A percentile compares a stretch with the other conserved stretches of the same genome.
Conservation (phyloP, 2,797 vertebrate genomes). For the Sebastiscus albofasciatus region DNA sequence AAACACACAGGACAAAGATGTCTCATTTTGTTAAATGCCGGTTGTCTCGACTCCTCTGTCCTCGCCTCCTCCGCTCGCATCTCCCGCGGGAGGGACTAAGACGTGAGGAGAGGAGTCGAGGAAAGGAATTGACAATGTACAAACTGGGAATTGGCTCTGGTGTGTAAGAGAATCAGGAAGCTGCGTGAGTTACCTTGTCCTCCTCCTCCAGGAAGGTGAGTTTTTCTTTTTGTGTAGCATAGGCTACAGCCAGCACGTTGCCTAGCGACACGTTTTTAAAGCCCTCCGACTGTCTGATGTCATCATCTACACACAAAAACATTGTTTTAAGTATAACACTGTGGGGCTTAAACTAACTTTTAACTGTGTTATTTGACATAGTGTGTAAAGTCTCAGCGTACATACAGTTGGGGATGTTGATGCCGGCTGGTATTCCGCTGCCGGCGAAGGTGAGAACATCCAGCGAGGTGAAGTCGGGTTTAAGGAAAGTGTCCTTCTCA, state of each 20-base stretch:
- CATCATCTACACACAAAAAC: constrained; percentile 83
- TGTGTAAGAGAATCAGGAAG: neutral
- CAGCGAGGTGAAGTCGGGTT: constrained; percentile 93
- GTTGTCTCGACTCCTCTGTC: too few species aligned
- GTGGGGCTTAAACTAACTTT: neutral
- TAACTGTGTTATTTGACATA: neutral
- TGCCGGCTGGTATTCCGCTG: constrained; percentile 93
- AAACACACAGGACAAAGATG: neutral
- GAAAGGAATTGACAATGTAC: too few species aligned
- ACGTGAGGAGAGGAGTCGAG: too few species aligned
- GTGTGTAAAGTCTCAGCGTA: neutral
- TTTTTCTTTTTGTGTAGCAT: constrained; percentile 88
- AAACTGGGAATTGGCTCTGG: too few species aligned
- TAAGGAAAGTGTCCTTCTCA: constrained; percentile 93
- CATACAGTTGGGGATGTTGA: constrained; percentile 96
- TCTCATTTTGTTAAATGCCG: too few species aligned
- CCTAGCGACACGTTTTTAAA: constrained; percentile 95
- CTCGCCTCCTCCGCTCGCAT: too few species aligned
- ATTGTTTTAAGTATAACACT: neutral
- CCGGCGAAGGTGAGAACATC: constrained; percentile 93
- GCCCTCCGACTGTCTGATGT: constrained; percentile 92
- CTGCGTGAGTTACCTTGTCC: constrained; percentile 84
- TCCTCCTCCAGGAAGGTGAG: constrained; percentile 91
- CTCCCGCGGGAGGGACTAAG: too few species aligned
- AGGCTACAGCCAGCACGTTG: constrained; percentile 91